Percentiles rank a stretch among this genome's conserved stretches.
Conservation (phyloP, 2,888 invertebrate genomes). For the Lapara coniferarum region DNA sequence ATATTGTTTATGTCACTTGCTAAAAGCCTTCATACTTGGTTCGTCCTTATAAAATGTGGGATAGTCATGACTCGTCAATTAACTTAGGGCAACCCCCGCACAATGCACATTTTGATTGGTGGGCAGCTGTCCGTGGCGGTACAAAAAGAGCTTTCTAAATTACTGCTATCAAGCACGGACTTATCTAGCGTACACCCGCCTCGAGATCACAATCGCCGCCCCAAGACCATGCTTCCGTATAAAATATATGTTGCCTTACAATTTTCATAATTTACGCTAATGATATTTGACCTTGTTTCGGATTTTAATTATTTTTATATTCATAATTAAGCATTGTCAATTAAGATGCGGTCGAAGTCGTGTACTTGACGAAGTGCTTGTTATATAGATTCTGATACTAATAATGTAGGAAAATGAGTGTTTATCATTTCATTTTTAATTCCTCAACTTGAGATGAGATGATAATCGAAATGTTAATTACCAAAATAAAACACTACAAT, state of each 20-base stretch:
- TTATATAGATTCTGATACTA: background rate
- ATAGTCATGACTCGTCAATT: slow-evolving; percentile 70
- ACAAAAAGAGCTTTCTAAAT: slow-evolving; percentile 80
- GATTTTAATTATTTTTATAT: slow-evolving; percentile 8
- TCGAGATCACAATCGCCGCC: slow-evolving; percentile 66
- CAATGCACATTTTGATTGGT: slow-evolving; percentile 76
- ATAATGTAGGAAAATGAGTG: background rate
- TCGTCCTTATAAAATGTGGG: slow-evolving; percentile 47
- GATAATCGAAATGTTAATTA: background rate
- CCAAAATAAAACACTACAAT: background rate
- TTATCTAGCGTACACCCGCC: slow-evolving; percentile 64
- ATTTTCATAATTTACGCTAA: slow-evolving; percentile 47
- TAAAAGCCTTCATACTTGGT: slow-evolving; percentile 20
- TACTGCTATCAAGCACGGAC: slow-evolving; percentile 66
- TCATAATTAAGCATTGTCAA: background rate
- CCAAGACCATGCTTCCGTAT: slow-evolving; percentile 63
- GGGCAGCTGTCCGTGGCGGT: slow-evolving; percentile 74
- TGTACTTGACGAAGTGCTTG: background rate
- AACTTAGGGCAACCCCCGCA: slow-evolving; percentile 65
- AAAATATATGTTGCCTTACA: slow-evolving; percentile 57
- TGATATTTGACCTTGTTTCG: slow-evolving; percentile 35
- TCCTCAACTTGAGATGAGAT: background rate
- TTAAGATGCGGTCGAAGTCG: background rate
- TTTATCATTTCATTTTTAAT: background rate
- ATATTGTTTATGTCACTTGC: background rate